phyloP scores from a whole-genome alignment of 1,140 invertebrate species.

The Matsumurasca onukii region DNA sequence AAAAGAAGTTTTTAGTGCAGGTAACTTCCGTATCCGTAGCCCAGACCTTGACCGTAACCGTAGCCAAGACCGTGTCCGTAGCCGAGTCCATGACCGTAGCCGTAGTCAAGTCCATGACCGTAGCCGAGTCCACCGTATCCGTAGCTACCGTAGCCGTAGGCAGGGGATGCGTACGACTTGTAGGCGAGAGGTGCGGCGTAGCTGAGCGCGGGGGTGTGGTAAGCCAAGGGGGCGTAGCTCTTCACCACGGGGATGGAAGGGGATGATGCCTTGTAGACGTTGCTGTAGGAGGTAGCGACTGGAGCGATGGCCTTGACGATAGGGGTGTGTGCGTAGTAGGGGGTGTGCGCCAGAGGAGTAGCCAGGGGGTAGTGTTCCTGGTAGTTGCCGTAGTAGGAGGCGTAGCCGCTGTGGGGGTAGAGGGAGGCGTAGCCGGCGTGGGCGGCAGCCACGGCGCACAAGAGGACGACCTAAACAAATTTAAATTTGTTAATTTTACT shows the following conservation, averaged over 20 bases:
- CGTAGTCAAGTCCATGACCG: not conserved
- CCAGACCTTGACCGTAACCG: not conserved
- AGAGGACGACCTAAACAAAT: not conserved
- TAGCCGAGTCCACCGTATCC: not conserved
- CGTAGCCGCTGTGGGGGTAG: not conserved
- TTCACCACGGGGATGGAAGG: not conserved
- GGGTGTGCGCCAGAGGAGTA: not conserved
- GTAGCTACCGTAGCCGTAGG: not conserved
- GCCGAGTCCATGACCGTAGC: not conserved
- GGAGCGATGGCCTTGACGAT: slow-evolving; percentile 1
- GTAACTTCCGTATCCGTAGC: slow-evolving; percentile 18
- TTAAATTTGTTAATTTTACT: no score
- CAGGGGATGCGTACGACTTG: not conserved
- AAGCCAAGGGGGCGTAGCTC: slow-evolving; percentile 7
- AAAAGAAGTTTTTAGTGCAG: not conserved
- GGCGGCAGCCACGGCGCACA: not conserved
- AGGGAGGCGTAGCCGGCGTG: slow-evolving; percentile 8
- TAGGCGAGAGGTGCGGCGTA: not conserved
- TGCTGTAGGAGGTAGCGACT: slow-evolving; percentile 12
- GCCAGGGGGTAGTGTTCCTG: not conserved
- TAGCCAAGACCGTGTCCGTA: slow-evolving; percentile 11
- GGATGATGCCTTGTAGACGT: slow-evolving; percentile 14
- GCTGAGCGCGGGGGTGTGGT: not conserved
- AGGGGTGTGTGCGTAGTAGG: not conserved
- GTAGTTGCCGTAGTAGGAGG: not conserved